phyloP scores from a whole-genome alignment of 2,113 vertebrate genomes.

The Poecilia latipinna region DNA sequence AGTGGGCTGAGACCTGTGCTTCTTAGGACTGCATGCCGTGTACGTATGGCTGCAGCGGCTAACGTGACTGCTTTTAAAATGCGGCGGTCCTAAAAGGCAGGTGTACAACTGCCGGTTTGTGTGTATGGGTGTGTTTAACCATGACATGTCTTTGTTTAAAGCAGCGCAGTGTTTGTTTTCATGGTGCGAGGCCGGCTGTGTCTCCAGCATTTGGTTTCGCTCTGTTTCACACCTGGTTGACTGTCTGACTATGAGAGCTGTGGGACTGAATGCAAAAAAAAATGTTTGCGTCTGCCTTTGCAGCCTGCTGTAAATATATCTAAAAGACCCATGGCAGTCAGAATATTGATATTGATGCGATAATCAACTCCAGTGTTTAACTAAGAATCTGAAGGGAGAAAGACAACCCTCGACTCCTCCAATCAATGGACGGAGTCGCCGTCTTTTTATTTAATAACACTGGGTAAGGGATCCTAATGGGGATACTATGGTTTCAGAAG shows the following conservation, averaged over 20 bases:
- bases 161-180: slow-evolving; percentile 69
- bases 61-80: slow-evolving; percentile 69
- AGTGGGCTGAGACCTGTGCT: slow-evolving; percentile 75
- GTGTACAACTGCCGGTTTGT: slow-evolving; percentile 57
- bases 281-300: slow-evolving; percentile 7
- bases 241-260: slow-evolving; percentile 58
- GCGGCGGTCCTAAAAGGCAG: slow-evolving; percentile 48
- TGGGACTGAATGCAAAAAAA: slow-evolving; percentile 52
- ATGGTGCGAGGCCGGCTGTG: slow-evolving; percentile 56
- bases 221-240: slow-evolving; percentile 70
- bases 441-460: slow-evolving; percentile 25
- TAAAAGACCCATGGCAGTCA: not conserved
- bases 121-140: slow-evolving; percentile 56
- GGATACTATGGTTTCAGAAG: slow-evolving; percentile 33
- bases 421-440: slow-evolving; percentile 11
- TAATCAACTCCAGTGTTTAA: not conserved
- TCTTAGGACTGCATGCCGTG: slow-evolving; percentile 37
- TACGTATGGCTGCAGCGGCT: slow-evolving; percentile 45
- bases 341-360: not conserved
- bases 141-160: slow-evolving; percentile 72
- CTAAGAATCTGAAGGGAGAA: not conserved
- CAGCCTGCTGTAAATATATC: slow-evolving; percentile 14
- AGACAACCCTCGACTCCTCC: not conserved
- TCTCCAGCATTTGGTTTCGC: slow-evolving; percentile 33
- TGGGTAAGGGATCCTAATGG: slow-evolving; percentile 34